Percentiles rank a stretch among this genome's conserved stretches.
phyloP scores from a whole-genome alignment of 2,888 invertebrate genomes.

The Chrysolina haemoptera region DNA sequence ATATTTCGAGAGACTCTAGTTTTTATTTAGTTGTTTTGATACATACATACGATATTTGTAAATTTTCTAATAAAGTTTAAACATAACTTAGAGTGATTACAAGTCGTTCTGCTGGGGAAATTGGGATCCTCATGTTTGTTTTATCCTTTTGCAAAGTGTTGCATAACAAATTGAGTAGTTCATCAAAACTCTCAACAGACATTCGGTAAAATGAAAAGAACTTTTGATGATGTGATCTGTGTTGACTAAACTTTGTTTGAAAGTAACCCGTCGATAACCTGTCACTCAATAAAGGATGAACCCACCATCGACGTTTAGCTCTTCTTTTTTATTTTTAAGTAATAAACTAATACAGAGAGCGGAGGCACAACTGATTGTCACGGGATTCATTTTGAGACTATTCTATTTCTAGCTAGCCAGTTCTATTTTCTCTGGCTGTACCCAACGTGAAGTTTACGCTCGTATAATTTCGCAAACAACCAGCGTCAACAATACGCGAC shows the following conservation, averaged over 20 bases:
- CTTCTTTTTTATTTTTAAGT: neutral
- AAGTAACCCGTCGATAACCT: constrained; percentile 1
- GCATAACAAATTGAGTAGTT: constrained; percentile 24
- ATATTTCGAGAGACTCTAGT: constrained; percentile 24
- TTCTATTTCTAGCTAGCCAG: constrained; percentile 1
- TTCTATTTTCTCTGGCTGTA: neutral
- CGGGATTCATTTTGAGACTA: neutral
- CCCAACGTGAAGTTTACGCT: neutral
- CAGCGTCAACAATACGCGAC: neutral
- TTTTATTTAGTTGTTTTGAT: constrained; percentile 21
- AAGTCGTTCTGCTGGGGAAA: constrained; percentile 14
- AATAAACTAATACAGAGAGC: neutral
- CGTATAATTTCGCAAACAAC: neutral
- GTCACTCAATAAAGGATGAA: neutral
- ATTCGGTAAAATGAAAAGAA: constrained; percentile 33
- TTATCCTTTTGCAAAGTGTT: constrained; percentile 21
- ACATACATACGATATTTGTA: constrained; percentile 10
- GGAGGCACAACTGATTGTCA: neutral
- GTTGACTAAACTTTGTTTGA: neutral
- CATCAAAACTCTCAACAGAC: constrained; percentile 24
- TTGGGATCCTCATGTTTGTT: constrained; percentile 22
- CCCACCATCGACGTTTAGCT: neutral
- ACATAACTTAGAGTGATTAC: neutral
- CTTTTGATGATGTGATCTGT: constrained; percentile 5
- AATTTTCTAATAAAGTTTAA: neutral